phyloP scores from a whole-genome alignment of 2,888 invertebrate genomes.

The Eugnorisma glareosa region DNA sequence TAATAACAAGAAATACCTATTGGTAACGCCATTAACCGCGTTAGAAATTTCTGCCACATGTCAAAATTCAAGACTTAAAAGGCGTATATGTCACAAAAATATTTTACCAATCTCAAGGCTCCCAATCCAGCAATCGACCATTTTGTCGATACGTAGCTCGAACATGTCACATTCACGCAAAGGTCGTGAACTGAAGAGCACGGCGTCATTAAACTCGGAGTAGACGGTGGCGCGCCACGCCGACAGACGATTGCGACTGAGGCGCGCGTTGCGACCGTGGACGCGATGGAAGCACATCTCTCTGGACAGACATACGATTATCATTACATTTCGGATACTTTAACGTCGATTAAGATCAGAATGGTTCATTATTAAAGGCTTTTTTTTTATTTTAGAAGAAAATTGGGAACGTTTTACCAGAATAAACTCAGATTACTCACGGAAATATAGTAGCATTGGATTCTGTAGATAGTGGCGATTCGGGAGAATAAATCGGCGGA shows the following conservation, averaged over 20 bases:
- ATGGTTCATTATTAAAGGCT: not conserved
- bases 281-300: constrained; percentile 96
- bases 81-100: not conserved
- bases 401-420: not conserved
- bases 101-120: constrained; percentile 95
- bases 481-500: constrained; percentile 84
- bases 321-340: not conserved
- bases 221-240: constrained; percentile 96
- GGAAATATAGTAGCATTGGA: constrained; percentile 92
- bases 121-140: constrained; percentile 98
- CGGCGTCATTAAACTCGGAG: constrained; percentile 98
- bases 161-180: constrained; percentile 97
- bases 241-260: constrained; percentile 95
- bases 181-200: constrained; percentile 97
- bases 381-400: not conserved
- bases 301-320: constrained; percentile 79
- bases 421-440: constrained; percentile 76
- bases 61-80: not conserved
- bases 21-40: not conserved
- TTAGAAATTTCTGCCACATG: not conserved
- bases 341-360: too few species aligned
- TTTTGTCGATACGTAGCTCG: constrained; percentile 96
- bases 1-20: not conserved
- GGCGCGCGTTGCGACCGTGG: constrained; percentile 96
- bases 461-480: constrained; percentile 93